phyloP scores from a whole-genome alignment of 2,113 vertebrate species.

The Cyanistes caeruleus region DNA sequence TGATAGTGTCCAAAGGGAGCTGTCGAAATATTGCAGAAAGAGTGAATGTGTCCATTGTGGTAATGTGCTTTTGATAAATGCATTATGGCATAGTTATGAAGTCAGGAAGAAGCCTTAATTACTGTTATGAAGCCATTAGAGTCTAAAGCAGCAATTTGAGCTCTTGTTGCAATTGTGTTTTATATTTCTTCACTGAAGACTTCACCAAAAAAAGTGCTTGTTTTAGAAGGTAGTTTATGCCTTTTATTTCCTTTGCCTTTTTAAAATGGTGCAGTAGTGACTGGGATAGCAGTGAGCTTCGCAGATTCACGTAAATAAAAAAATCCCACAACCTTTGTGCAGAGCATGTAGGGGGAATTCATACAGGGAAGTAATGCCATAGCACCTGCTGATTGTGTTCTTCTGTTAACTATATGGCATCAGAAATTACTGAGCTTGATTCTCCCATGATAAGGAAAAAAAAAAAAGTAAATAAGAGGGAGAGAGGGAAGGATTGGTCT shows the following conservation, averaged over 20 bases:
- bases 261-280: not conserved
- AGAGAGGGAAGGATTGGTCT: not conserved
- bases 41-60: slow-evolving; percentile 16
- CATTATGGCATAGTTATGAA: slow-evolving; percentile 47
- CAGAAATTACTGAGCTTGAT: not conserved
- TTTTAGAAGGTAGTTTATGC: slow-evolving; percentile 12
- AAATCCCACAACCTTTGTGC: not conserved
- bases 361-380: not conserved
- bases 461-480: not conserved
- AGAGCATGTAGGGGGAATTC: fast-evolving
- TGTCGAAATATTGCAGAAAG: slow-evolving; percentile 19
- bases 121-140: slow-evolving; percentile 58
- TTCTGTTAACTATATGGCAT: not conserved
- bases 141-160: slow-evolving; percentile 34
- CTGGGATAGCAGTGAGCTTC: not conserved
- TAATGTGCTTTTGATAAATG: slow-evolving; percentile 63
- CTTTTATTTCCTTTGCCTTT: slow-evolving; percentile 28
- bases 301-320: not conserved
- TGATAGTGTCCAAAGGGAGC: slow-evolving; percentile 33
- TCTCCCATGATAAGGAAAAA: not conserved
- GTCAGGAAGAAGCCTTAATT: slow-evolving; percentile 60
- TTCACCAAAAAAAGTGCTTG: not conserved
- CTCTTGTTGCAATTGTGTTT: slow-evolving; percentile 27
- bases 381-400: not conserved
- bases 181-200: not conserved